phyloP scores from a whole-genome alignment of 2,113 vertebrate species.

The Muntiacus reevesi region DNA sequence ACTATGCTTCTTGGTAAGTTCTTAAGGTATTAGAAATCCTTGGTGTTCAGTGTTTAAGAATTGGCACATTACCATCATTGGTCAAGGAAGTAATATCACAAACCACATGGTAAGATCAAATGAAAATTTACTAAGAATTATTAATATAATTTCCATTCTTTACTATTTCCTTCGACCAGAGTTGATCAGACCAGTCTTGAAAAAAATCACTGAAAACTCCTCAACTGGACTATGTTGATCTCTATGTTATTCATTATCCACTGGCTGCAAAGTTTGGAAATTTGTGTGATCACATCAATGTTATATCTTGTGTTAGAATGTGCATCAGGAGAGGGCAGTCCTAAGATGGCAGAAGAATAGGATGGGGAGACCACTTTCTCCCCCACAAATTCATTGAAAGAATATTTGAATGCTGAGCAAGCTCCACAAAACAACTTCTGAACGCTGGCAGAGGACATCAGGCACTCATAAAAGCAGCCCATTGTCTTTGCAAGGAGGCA shows the following conservation, averaged over 20 bases:
- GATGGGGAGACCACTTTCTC: background rate
- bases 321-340: too few relatives aligned
- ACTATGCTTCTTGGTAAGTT: background rate
- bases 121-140: background rate
- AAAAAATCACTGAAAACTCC: slow-evolving; percentile 81
- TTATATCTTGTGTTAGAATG: background rate
- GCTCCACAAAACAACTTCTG: too few relatives aligned
- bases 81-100: background rate
- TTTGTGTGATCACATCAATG: background rate
- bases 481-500: too few relatives aligned
- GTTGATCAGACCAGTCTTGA: slow-evolving; percentile 79
- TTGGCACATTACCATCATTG: background rate
- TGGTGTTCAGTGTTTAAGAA: background rate
- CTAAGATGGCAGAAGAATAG: too few relatives aligned
- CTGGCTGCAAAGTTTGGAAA: slow-evolving; percentile 81
- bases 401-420: too few relatives aligned
- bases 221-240: slow-evolving; percentile 85
- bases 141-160: background rate
- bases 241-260: slow-evolving; percentile 84
- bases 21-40: background rate
- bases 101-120: background rate
- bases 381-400: background rate
- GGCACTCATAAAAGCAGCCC: too few relatives aligned
- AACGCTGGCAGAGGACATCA: too few relatives aligned
- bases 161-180: slow-evolving; percentile 74